phyloP scores from a whole-genome alignment of 2,888 invertebrate genomes.

The Euzophera pinguis region DNA sequence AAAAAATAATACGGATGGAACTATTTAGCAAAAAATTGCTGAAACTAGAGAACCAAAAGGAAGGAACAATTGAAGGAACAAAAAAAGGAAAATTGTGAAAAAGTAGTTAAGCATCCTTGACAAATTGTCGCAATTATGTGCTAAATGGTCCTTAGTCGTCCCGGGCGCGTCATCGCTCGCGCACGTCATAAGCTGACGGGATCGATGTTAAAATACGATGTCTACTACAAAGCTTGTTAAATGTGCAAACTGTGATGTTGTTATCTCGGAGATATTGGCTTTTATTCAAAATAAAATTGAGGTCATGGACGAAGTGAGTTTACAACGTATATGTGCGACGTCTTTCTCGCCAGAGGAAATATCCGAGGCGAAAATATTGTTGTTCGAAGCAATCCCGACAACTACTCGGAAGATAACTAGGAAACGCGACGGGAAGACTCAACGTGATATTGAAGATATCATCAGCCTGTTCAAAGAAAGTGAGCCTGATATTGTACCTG shows the following conservation, averaged over 20 bases:
- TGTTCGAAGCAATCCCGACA: slow-evolving; percentile 1
- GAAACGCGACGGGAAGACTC: neutral
- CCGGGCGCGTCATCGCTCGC: no score
- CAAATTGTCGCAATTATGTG: neutral
- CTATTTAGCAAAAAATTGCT: neutral
- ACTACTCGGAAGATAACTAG: neutral
- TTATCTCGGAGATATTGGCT: neutral
- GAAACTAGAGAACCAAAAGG: neutral
- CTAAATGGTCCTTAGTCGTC: slow-evolving; percentile 1
- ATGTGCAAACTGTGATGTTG: neutral
- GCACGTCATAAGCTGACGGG: no score
- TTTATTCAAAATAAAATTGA: neutral
- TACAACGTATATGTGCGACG: neutral
- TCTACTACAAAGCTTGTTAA: no score
- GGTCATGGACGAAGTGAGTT: slow-evolving; percentile 1
- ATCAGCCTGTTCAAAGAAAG: neutral
- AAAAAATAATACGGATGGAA: neutral
- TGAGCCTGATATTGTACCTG: slow-evolving; percentile 1
- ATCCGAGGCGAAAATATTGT: neutral
- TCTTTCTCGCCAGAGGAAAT: neutral
- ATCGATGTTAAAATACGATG: no score
- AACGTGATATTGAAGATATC: neutral
- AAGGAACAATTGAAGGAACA: neutral
- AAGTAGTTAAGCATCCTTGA: neutral
- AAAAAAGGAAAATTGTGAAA: neutral